Percentiles rank a stretch among this genome's conserved stretches.
Conservation (phyloP, 2,888 invertebrate genomes). For the Bruchidius siliquastri region DNA sequence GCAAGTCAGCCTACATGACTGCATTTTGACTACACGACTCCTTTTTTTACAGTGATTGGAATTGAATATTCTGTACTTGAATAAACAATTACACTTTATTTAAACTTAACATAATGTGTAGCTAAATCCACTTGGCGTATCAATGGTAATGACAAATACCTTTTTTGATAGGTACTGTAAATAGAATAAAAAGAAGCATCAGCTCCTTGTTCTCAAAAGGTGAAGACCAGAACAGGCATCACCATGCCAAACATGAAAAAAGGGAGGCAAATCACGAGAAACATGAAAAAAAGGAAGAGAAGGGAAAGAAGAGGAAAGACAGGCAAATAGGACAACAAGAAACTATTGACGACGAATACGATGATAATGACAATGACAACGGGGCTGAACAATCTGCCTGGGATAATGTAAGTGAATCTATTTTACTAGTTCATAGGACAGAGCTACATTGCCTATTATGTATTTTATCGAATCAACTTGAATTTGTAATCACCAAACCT, state of each 20-base stretch:
- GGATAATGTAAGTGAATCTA: not conserved
- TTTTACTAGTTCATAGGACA: too few species aligned
- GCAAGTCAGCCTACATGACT: too few species aligned
- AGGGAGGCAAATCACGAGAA: slow-evolving; percentile 11
- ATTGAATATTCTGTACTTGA: too few species aligned
- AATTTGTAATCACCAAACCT: too few species aligned
- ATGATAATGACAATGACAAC: slow-evolving; percentile 34
- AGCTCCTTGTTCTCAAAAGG: slow-evolving; percentile 28
- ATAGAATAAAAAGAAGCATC: slow-evolving; percentile 45
- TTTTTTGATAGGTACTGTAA: slow-evolving; percentile 29
- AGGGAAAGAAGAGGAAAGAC: slow-evolving; percentile 16
- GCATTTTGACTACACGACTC: too few species aligned
- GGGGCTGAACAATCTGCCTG: not conserved
- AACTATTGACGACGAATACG: slow-evolving; percentile 20
- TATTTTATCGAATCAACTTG: too few species aligned
- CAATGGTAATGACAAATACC: not conserved
- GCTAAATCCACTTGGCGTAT: too few species aligned
- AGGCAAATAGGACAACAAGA: slow-evolving; percentile 17
- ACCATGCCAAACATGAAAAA: slow-evolving; percentile 8
- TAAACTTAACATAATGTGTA: too few species aligned
- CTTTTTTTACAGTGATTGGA: too few species aligned
- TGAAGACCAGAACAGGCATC: slow-evolving; percentile 15
- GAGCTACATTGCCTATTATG: too few species aligned
- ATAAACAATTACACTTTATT: too few species aligned
- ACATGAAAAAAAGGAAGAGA: slow-evolving; percentile 36